phyloP scores from a whole-genome alignment of 2,113 vertebrate genomes.

The Campylomormyrus tamandua region DNA sequence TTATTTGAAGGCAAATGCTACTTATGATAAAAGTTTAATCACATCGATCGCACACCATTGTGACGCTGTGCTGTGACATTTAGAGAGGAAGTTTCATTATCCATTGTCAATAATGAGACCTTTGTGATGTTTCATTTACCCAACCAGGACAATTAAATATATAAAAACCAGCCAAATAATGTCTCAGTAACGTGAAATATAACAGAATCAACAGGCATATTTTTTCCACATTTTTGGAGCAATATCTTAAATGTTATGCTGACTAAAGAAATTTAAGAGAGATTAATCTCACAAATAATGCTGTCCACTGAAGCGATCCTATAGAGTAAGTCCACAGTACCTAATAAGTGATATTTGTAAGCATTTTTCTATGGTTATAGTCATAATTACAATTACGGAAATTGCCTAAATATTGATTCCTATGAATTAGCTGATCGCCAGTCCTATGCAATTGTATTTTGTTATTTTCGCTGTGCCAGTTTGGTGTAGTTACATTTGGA shows the following conservation, averaged over 20 bases:
- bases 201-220: not conserved
- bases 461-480: not conserved
- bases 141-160: not conserved
- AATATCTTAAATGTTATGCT: not conserved
- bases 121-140: not conserved
- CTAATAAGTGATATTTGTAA: not conserved
- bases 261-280: not conserved
- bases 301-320: not conserved
- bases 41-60: not conserved
- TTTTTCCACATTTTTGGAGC: not conserved
- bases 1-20: not conserved
- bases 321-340: not conserved
- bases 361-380: not conserved
- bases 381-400: not conserved
- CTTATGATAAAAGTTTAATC: not conserved
- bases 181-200: not conserved
- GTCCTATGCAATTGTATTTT: not conserved
- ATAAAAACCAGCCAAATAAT: not conserved
- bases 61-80: not conserved
- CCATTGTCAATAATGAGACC: not conserved
- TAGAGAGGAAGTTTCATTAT: constrained; percentile 2
- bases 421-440: not conserved
- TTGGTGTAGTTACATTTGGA: constrained; percentile 24
- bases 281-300: not conserved
- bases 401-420: not conserved